These are phyloP conservation scores for Sigmodon hispidus DNA, from an alignment of 2,113 vertebrate genomes.

Conservation along the genomic window DNA sequence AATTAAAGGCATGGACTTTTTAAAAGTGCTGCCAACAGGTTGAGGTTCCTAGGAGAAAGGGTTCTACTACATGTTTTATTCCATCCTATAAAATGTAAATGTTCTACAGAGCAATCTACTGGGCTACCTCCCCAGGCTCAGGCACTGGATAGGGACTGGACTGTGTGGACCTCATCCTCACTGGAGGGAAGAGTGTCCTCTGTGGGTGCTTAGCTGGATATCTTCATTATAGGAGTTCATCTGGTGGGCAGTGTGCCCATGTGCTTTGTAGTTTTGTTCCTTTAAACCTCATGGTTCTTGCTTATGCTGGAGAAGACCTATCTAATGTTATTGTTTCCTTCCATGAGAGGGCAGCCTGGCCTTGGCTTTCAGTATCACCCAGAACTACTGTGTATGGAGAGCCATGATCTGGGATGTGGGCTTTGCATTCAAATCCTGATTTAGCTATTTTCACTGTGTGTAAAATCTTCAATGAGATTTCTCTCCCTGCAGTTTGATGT, in stretches of 20 bases:
- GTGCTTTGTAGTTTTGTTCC: background rate
- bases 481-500: background rate
- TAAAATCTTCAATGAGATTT: conserved; percentile 21
- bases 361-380: background rate
- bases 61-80: background rate
- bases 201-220: background rate
- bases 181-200: background rate
- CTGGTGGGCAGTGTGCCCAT: background rate
- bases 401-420: background rate
- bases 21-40: background rate
- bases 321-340: background rate
- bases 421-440: background rate
- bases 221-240: background rate
- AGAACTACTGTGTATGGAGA: background rate
- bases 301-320: background rate
- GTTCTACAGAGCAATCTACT: background rate
- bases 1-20: background rate
- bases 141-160: background rate
- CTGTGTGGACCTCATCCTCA: background rate
- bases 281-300: background rate
- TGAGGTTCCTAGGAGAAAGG: background rate
- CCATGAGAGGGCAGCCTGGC: background rate
- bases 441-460: background rate
- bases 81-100: conserved; percentile 12
- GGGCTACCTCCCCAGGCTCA: background rate